These are phyloP conservation scores for Drosophila carrolli DNA, from an alignment of 1,140 invertebrate genomes.

Conservation along the genomic window DNA sequence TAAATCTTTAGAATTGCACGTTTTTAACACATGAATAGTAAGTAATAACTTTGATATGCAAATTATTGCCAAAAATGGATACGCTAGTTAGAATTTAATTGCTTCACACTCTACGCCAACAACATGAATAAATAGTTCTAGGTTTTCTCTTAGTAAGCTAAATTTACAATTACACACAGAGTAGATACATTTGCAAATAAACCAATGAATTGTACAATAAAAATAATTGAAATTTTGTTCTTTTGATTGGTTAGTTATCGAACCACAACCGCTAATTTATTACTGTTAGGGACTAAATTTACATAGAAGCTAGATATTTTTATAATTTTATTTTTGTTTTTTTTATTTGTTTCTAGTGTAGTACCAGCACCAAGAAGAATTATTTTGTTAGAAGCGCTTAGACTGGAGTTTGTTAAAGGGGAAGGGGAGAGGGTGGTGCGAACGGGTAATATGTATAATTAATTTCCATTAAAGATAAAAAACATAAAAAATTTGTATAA, in stretches of 20 bases:
- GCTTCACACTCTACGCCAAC: conserved; percentile 43
- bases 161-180: conserved; percentile 47
- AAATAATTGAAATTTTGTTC: conserved; percentile 49
- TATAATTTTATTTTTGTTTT: conserved; percentile 19
- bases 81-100: conserved; percentile 30
- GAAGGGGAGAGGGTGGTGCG: conserved; percentile 18
- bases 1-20: conserved; percentile 69
- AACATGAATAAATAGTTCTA: conserved; percentile 54
- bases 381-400: conserved; percentile 69
- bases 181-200: conserved; percentile 37
- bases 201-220: conserved; percentile 36
- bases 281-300: conserved; percentile 38
- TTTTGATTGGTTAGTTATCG: conserved; percentile 31
- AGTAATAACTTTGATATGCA: conserved; percentile 65
- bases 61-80: conserved; percentile 68
- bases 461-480: not conserved
- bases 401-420: conserved; percentile 51
- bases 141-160: conserved; percentile 34
- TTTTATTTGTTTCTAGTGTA: conserved; percentile 49
- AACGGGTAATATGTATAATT: conserved; percentile 4
- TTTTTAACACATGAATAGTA: conserved; percentile 44
- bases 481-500: not conserved
- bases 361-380: conserved; percentile 67
- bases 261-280: conserved; percentile 54
- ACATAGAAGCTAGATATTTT: conserved; percentile 34